phyloP scores from a whole-genome alignment of 2,888 invertebrate genomes.

The Macrosoma leucophasiata region DNA sequence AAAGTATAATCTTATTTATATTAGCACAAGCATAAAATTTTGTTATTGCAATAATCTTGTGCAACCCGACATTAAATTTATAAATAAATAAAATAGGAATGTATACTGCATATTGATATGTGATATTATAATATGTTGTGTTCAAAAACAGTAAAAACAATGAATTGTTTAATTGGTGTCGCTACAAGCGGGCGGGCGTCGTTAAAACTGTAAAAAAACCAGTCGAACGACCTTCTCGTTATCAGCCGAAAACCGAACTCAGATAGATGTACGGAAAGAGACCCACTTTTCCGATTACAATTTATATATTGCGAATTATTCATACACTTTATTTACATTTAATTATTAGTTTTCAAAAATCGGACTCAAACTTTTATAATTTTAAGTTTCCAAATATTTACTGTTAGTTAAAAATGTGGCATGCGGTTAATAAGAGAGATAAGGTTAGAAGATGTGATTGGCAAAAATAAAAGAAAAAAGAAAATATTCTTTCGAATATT shows the following conservation, averaged over 20 bases:
- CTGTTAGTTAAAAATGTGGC: constrained; percentile 28
- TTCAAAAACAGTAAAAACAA: constrained; percentile 19
- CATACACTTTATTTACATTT: constrained; percentile 23
- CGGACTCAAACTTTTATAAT: no score
- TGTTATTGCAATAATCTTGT: no score
- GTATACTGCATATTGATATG: no score
- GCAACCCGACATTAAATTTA: constrained; percentile 3
- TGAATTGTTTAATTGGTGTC: constrained; percentile 24
- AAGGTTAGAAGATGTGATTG: constrained; percentile 62
- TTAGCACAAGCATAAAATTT: no score
- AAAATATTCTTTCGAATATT: constrained; percentile 56
- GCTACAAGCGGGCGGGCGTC: constrained; percentile 46
- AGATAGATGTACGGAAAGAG: constrained; percentile 36
- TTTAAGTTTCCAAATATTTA: no score
- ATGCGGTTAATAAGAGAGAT: constrained; percentile 53
- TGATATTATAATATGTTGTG: constrained; percentile 3
- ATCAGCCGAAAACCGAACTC: constrained; percentile 57
- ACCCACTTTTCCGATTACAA: constrained; percentile 40
- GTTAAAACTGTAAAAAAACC: constrained; percentile 73
- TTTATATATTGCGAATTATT: constrained; percentile 9
- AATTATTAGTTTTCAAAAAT: no score
- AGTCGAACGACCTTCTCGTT: constrained; percentile 60
- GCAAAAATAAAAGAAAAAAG: constrained; percentile 61
- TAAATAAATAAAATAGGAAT: constrained; percentile 4
- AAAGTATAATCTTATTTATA: no score